Conservation (phyloP, 1,140 invertebrate species). For the Euglossa dilemma region DNA sequence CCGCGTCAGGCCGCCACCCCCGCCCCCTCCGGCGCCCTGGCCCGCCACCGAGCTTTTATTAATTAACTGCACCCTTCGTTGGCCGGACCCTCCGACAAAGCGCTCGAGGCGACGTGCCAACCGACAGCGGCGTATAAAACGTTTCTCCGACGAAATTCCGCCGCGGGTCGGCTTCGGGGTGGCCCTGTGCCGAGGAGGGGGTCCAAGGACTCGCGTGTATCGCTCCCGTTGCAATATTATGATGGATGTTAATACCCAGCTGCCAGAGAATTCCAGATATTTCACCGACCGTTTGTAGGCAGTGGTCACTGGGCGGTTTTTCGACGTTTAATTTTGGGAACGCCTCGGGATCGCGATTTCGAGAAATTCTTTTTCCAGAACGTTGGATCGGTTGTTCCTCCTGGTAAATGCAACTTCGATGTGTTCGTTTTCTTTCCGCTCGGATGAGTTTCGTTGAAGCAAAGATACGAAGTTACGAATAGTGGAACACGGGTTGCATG, state of each 20-base stretch:
- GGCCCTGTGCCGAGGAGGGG: not conserved
- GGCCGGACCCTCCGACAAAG: constrained; percentile 48
- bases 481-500: too few species aligned
- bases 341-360: too few species aligned
- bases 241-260: constrained; percentile 4
- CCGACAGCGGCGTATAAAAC: constrained; percentile 60
- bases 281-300: not conserved
- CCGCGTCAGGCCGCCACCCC: not conserved
- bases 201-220: not conserved
- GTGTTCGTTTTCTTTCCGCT: too few species aligned
- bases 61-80: constrained; percentile 62
- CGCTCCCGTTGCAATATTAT: not conserved
- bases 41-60: constrained; percentile 62
- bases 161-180: constrained; percentile 22
- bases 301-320: not conserved
- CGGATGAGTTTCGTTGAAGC: too few species aligned
- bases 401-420: too few species aligned
- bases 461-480: too few species aligned
- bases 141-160: constrained; percentile 63
- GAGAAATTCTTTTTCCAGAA: too few species aligned
- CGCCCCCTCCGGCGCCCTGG: too few species aligned
- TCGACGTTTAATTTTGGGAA: not conserved
- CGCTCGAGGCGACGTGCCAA: constrained; percentile 60
- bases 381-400: too few species aligned
- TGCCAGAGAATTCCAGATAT: not conserved